A percentile compares a stretch with the other conserved stretches of the same genome.
Conservation (phyloP, 1,140 invertebrate species). For the Euschistus heros region DNA sequence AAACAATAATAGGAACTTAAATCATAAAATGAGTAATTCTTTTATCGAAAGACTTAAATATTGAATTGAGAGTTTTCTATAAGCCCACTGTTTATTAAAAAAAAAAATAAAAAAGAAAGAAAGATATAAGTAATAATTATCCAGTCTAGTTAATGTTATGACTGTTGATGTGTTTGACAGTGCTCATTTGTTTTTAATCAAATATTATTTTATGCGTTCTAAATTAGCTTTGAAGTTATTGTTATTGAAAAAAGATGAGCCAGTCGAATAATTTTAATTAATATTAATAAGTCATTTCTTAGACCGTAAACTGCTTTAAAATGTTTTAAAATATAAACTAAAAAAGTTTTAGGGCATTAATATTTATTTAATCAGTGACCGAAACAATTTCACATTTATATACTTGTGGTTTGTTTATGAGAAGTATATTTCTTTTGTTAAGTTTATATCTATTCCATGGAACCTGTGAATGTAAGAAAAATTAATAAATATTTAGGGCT, state of each 20-base stretch:
- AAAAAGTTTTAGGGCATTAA: conserved; percentile 6
- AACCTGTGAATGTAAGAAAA: background rate
- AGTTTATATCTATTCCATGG: background rate
- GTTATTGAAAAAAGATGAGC: too few relatives aligned
- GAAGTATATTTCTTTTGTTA: conserved; percentile 13
- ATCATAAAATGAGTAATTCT: too few relatives aligned
- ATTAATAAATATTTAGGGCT: background rate
- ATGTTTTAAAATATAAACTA: background rate
- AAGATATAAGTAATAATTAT: too few relatives aligned
- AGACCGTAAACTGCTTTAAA: background rate
- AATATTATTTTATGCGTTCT: too few relatives aligned
- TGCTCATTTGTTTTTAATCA: too few relatives aligned
- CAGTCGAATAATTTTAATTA: background rate
- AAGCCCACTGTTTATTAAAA: background rate
- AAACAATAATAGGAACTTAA: background rate
- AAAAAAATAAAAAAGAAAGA: conserved; percentile 1
- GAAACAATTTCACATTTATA: background rate
- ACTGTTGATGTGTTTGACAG: too few relatives aligned
- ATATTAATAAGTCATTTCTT: background rate
- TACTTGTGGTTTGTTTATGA: conserved; percentile 9
- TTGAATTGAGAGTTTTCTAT: background rate
- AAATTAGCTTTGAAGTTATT: too few relatives aligned
- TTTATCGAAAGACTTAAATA: conserved; percentile 3
- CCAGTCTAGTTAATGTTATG: too few relatives aligned
- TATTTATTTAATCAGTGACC: conserved; percentile 3